phyloP scores from a whole-genome alignment of 2,797 vertebrate species.

The Macropodus opercularis region DNA sequence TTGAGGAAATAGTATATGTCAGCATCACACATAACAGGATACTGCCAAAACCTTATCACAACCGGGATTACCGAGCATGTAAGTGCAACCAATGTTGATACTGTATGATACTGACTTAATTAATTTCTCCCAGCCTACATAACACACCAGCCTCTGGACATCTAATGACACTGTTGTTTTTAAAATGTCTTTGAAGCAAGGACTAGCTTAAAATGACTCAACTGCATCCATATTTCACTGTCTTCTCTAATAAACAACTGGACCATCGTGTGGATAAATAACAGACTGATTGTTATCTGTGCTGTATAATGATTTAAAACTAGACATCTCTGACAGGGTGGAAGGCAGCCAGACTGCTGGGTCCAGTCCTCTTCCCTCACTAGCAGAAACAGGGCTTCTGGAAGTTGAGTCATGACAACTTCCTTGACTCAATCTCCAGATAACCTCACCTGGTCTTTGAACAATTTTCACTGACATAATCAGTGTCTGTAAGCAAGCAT shows the following conservation, averaged over 20 bases:
- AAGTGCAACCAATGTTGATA: constrained; percentile 58
- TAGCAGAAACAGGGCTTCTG: background rate
- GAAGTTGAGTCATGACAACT: too few species aligned
- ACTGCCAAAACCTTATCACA: background rate
- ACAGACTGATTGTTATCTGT: constrained; percentile 46
- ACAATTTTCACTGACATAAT: background rate
- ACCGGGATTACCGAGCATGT: background rate
- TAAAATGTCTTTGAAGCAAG: constrained; percentile 69
- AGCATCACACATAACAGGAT: background rate
- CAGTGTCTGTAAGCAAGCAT: constrained; percentile 4
- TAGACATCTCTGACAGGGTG: constrained; percentile 27
- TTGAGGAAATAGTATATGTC: background rate
- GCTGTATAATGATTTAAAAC: constrained; percentile 32
- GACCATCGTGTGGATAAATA: constrained; percentile 28
- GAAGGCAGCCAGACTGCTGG: constrained; percentile 17
- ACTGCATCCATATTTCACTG: constrained; percentile 60
- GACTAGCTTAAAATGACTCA: constrained; percentile 67
- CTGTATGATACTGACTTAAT: constrained; percentile 82
- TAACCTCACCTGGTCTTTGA: too few species aligned
- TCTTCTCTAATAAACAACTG: constrained; percentile 56
- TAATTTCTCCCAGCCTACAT: constrained; percentile 60
- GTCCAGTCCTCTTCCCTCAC: constrained; percentile 18
- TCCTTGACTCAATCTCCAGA: too few species aligned
- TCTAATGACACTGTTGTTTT: constrained; percentile 76
- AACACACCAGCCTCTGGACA: constrained; percentile 57